phyloP scores from a whole-genome alignment of 2,888 invertebrate genomes.

The Bursaphelenchus okinawaensis region DNA sequence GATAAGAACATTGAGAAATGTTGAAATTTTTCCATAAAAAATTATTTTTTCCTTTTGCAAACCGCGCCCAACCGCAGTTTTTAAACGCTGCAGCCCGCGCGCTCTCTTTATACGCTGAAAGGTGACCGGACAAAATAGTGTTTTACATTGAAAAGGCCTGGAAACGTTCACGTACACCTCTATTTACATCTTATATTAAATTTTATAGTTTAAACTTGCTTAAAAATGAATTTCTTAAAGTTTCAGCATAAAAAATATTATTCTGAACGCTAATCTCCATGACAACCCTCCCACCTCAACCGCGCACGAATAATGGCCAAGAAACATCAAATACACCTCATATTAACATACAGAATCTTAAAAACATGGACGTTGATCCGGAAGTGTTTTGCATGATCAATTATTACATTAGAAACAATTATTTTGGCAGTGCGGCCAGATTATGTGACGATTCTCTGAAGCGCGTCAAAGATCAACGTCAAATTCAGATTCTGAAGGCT shows the following conservation, averaged over 20 bases:
- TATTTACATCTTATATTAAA: background rate
- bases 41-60: background rate
- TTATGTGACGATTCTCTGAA: constrained; percentile 33
- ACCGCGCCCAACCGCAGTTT: background rate
- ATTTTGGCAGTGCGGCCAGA: constrained; percentile 29
- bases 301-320: background rate
- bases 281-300: background rate
- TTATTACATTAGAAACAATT: constrained; percentile 33
- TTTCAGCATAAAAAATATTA: background rate
- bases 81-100: too few species aligned
- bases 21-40: background rate
- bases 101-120: background rate
- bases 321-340: background rate
- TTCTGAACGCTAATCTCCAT: background rate
- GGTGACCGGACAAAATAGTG: too few species aligned
- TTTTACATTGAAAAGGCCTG: too few species aligned
- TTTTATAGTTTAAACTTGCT: background rate
- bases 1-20: background rate
- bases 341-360: background rate
- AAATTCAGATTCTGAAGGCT: constrained; percentile 31
- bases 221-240: background rate
- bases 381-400: constrained; percentile 14
- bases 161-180: too few species aligned
- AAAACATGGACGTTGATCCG: constrained; percentile 4
- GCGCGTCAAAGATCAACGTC: constrained; percentile 18